Base-by-base conservation (phyloP, 2,113 vertebrate species). In the Rhodinocichla rosea region DNA sequence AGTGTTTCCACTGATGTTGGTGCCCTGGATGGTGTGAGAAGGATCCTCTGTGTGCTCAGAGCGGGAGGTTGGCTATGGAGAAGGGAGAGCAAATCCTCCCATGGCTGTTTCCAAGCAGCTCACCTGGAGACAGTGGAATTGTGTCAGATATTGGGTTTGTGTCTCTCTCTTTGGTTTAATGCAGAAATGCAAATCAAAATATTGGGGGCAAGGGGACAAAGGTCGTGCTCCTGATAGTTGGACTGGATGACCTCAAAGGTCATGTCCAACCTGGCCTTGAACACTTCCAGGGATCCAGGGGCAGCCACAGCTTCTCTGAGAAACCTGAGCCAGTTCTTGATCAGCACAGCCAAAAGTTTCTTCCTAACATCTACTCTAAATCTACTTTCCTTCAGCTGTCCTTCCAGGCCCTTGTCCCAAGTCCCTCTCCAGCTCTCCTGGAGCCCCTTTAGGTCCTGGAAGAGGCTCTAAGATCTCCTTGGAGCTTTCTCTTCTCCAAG, bases 141-240 rank as follows among this genome's bases (percentile, higher is more conserved):
- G 19, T 69, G 49, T 73, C 1, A 0, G 16, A 39, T 27, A 15
- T 2, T 30, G 4, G 24, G 22, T 55, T 35, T 64, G 18, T 35
- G 10, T 39, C 32, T 35, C 63, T 55, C 32, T 57, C 37, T 63
- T 42, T 44, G 26, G 40, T 64, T 79, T 77, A 49, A 52, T 24
- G 30, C 50, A 32, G 10, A 28, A 19, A 10, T 7, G 15, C 28
- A 49, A 52, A 60, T 52, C 52, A 35, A 10, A 37, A 5, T 52
- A 13, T 14, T 0, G 0, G 16, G 28, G 26, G 9, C 42, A 73
- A 57, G 50, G n/a, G 39, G 32, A 10, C 9, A 37, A 57, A 85
- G 4, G 4, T 10, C 0, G 2, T 62, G 6, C 8, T 49, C 28
- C 23, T 53, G 45, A 33, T 15, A 21, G 12, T 5, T 77, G 53